These are phyloP conservation scores for Dynastes tityus DNA, from an alignment of 2,888 invertebrate species.

Conservation along the genomic window DNA sequence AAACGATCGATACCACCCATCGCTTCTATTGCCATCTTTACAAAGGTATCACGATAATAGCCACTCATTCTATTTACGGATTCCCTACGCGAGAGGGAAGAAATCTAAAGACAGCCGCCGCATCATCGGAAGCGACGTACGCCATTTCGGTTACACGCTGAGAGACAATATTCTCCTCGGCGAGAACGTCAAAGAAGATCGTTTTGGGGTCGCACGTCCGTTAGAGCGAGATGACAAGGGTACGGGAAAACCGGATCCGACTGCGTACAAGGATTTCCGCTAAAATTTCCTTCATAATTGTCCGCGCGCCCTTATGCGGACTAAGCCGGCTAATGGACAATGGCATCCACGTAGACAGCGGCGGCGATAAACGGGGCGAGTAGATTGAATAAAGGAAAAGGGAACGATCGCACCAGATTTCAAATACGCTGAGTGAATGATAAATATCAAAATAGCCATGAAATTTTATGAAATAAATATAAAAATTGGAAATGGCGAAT, in stretches of 20 bases:
- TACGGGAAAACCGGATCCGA: slow-evolving; percentile 40
- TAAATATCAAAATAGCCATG: too few species aligned
- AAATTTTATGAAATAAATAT: too few species aligned
- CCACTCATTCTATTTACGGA: neutral
- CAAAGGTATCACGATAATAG: slow-evolving; percentile 1
- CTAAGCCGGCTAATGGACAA: slow-evolving; percentile 42
- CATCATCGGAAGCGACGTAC: slow-evolving; percentile 4
- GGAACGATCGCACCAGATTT: neutral
- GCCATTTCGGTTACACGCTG: slow-evolving; percentile 4
- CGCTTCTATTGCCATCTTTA: neutral
- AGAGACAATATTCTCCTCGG: slow-evolving; percentile 17
- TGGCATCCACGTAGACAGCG: slow-evolving; percentile 11
- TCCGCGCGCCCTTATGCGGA: slow-evolving; percentile 35
- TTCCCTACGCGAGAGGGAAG: neutral
- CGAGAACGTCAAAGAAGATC: slow-evolving; percentile 33
- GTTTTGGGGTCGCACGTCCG: slow-evolving; percentile 22
- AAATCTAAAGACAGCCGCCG: neutral
- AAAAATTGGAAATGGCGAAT: too few species aligned
- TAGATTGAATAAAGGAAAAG: neutral
- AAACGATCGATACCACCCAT: neutral
- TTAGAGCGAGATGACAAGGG: slow-evolving; percentile 20
- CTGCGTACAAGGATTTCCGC: slow-evolving; percentile 53
- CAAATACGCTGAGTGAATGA: too few species aligned
- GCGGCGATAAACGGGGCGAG: neutral
- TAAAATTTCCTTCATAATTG: slow-evolving; percentile 55